Evolutionary conservation across 2,797 vertebrate genomes (phyloP).

Genomic region (Steatocranus sp.): DNA sequence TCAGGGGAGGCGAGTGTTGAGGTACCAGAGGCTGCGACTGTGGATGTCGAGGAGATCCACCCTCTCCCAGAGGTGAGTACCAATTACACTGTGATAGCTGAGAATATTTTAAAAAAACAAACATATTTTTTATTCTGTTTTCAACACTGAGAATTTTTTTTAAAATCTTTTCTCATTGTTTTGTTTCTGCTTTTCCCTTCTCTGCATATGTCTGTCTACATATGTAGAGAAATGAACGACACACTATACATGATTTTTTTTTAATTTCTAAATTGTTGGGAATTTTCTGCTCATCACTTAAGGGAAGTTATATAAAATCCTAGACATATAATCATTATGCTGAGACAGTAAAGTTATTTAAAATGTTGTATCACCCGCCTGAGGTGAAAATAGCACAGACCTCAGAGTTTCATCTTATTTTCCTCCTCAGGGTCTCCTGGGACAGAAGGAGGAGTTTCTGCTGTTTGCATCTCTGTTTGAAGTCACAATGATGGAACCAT

Average conservation of each 20-base stretch:
- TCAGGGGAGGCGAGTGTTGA: constrained; percentile 60
- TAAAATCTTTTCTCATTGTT: background rate
- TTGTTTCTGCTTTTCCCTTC: background rate
- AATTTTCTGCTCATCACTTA: background rate
- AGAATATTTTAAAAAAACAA: accelerated
- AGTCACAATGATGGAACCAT: constrained; percentile 88
- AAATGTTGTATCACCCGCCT: no score
- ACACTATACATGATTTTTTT: background rate
- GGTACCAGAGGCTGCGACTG: constrained; percentile 82
- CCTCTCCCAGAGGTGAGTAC: constrained; percentile 85
- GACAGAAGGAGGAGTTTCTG: constrained; percentile 85
- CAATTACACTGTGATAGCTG: background rate
- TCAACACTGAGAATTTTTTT: background rate
- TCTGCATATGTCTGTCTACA: background rate
- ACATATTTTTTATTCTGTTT: background rate
- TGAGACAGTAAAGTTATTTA: background rate
- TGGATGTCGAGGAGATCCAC: constrained; percentile 86
- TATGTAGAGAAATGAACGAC: background rate
- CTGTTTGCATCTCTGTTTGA: constrained; percentile 90
- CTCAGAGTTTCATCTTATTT: background rate
- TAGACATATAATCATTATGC: background rate
- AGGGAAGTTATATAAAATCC: background rate
- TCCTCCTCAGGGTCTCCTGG: constrained; percentile 76
- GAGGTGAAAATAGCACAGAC: accelerated
- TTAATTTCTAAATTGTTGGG: background rate